Conservation (phyloP, 2,113 vertebrate species). For the Hippocampus mohnikei region DNA sequence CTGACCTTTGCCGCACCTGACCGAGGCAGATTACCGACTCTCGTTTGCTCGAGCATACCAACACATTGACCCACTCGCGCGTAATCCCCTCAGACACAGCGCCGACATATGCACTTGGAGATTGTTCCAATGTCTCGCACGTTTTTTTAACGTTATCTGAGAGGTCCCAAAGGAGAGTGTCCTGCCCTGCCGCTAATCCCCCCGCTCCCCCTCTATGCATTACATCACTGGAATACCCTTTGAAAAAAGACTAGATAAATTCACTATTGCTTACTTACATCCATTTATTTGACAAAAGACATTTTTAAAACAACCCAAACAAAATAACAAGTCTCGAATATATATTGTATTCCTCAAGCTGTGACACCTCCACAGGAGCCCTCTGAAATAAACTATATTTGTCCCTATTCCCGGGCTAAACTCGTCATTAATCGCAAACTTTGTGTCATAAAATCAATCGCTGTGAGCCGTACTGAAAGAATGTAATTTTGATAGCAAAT, state of each 20-base stretch:
- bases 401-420: too few relatives aligned
- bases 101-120: constrained; percentile 3
- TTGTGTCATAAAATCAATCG: too few relatives aligned
- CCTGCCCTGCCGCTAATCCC: constrained; percentile 31
- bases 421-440: too few relatives aligned
- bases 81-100: constrained; percentile 1
- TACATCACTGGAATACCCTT: constrained; percentile 60
- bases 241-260: neutral
- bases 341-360: too few relatives aligned
- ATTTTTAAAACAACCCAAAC: neutral
- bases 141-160: constrained; percentile 49
- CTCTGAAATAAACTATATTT: too few relatives aligned
- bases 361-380: too few relatives aligned
- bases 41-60: neutral
- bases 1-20: constrained; percentile 4
- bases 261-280: neutral
- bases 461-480: too few relatives aligned
- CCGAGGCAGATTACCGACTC: neutral
- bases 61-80: neutral
- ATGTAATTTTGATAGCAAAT: too few relatives aligned
- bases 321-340: too few relatives aligned
- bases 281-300: neutral
- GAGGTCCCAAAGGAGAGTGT: constrained; percentile 19
- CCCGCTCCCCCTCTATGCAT: constrained; percentile 39
- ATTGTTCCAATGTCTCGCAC: constrained; percentile 1